phyloP scores from a whole-genome alignment of 2,888 invertebrate species.

The Drosophila paracracens region DNA sequence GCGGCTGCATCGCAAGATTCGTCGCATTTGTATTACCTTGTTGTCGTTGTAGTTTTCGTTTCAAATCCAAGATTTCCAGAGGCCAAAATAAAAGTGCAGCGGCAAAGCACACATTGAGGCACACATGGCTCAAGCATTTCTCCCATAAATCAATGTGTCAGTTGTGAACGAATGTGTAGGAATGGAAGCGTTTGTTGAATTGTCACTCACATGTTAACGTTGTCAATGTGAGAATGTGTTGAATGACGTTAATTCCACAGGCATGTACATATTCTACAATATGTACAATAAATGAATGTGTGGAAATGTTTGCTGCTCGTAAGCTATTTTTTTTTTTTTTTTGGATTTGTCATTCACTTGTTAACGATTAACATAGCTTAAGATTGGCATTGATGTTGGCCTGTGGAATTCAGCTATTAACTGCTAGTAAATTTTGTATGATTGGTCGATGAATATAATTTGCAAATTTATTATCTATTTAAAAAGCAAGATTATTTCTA shows the following conservation, averaged over 20 bases:
- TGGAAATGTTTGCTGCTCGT: not conserved
- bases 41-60: not conserved
- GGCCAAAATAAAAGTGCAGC: conserved; percentile 64
- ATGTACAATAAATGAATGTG: conserved; percentile 17
- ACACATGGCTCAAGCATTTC: conserved; percentile 38
- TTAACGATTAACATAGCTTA: not conserved
- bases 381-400: not conserved
- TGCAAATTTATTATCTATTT: not conserved
- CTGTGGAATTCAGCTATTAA: not conserved
- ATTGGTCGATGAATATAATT: not conserved
- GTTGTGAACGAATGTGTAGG: conserved; percentile 3
- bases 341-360: conserved; percentile 33
- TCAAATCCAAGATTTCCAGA: conserved; percentile 8
- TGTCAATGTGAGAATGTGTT: conserved; percentile 19
- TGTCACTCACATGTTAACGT: conserved; percentile 42
- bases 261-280: conserved; percentile 4
- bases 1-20: not conserved
- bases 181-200: conserved; percentile 22
- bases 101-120: conserved; percentile 5
- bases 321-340: not conserved
- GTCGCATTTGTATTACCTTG: not conserved
- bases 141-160: conserved; percentile 21
- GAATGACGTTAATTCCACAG: conserved; percentile 14
- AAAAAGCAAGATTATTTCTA: not conserved
- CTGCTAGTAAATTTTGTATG: not conserved